These are phyloP conservation scores for Morone chrysops DNA, from an alignment of 2,113 vertebrate genomes.

Conservation along the genomic window DNA sequence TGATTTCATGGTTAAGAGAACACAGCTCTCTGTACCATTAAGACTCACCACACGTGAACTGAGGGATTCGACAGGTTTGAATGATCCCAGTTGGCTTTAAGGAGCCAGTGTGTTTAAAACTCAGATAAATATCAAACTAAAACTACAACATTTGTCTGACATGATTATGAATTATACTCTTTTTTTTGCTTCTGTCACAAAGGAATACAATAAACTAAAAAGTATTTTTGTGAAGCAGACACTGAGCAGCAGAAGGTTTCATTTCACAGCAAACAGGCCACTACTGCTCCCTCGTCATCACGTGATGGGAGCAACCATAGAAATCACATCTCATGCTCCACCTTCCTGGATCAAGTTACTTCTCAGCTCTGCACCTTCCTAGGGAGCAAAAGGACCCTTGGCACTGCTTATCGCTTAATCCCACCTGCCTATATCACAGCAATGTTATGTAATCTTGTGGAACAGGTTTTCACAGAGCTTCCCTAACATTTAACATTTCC, in stretches of 20 bases:
- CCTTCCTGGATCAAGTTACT: slow-evolving; percentile 62
- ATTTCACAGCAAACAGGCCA: slow-evolving; percentile 65
- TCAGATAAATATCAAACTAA: not conserved
- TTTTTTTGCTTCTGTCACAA: not conserved
- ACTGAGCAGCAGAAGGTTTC: slow-evolving; percentile 59
- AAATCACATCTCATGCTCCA: slow-evolving; percentile 40
- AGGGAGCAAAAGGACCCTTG: slow-evolving; percentile 49
- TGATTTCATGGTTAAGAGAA: slow-evolving; percentile 15
- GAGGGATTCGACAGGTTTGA: not conserved
- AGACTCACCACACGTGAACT: not conserved
- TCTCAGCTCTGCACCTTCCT: slow-evolving; percentile 31
- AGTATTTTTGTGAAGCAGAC: not conserved
- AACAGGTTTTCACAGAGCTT: slow-evolving; percentile 42
- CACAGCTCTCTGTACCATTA: not conserved
- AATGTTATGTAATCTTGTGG: slow-evolving; percentile 64
- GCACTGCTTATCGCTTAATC: slow-evolving; percentile 63
- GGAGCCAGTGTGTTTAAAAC: not conserved
- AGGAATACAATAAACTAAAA: not conserved
- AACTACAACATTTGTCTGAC: not conserved
- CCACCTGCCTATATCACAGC: slow-evolving; percentile 50
- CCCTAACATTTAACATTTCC: not conserved
- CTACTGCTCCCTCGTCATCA: slow-evolving; percentile 35
- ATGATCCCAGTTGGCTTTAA: not conserved
- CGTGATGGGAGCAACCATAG: slow-evolving; percentile 19
- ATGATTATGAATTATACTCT: not conserved